A percentile compares a stretch with the other conserved stretches of the same genome.
phyloP scores from a whole-genome alignment of 1,140 invertebrate genomes.

The Periplaneta americana region DNA sequence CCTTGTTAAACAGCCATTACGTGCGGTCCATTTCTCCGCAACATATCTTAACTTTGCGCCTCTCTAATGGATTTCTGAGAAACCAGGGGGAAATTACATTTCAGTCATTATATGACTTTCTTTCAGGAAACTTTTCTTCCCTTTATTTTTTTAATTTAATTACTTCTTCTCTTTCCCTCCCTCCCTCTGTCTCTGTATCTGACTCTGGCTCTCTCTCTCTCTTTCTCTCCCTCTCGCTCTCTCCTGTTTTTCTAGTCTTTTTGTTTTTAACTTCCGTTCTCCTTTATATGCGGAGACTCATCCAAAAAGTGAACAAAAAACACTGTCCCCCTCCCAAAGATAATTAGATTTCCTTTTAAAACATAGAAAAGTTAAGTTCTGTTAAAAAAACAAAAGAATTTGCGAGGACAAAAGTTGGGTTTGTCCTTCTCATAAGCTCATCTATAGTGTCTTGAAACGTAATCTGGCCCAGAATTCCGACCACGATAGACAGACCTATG shows the following conservation, averaged over 20 bases:
- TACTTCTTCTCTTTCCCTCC: background rate
- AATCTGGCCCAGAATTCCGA: too few species aligned
- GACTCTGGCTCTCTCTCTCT: background rate
- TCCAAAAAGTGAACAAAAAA: background rate
- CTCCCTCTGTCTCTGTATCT: background rate
- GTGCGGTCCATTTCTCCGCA: background rate
- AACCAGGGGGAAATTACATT: background rate
- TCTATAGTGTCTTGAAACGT: background rate
- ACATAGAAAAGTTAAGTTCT: background rate
- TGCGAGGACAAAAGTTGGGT: background rate
- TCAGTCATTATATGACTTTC: background rate
- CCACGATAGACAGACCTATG: too few species aligned
- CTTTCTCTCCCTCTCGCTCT: background rate
- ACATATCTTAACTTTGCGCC: background rate
- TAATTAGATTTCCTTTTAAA: background rate
- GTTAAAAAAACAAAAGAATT: background rate
- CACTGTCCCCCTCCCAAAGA: background rate
- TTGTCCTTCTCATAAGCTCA: background rate
- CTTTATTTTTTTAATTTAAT: too few species aligned
- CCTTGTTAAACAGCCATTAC: background rate
- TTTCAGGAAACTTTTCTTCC: background rate
- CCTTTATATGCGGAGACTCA: background rate
- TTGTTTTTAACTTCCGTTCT: background rate
- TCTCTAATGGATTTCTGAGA: background rate
- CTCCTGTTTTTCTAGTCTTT: background rate